Evolutionary conservation across 2,888 invertebrate species (phyloP).

Genomic region (Athalia rosae): DNA sequence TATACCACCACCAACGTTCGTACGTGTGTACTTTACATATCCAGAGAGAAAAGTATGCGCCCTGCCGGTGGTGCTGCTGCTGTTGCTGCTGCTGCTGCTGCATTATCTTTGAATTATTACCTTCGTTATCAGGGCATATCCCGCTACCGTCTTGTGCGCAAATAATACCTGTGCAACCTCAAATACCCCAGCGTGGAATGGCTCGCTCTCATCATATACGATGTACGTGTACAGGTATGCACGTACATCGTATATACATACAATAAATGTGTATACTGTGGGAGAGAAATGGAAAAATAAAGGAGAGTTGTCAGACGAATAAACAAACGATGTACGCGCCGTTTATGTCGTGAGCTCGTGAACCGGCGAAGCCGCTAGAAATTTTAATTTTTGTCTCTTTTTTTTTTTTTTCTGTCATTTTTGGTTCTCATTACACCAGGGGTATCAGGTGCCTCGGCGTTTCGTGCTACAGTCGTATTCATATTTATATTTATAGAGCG

Average conservation of each 20-base stretch:
- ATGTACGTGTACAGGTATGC: background rate
- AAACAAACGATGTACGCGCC: background rate
- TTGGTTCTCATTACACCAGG: background rate
- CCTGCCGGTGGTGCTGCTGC: no score
- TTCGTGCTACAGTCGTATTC: no score
- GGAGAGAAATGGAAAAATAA: conserved; percentile 17
- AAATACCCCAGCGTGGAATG: conserved; percentile 43
- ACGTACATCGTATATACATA: no score
- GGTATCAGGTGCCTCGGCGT: background rate
- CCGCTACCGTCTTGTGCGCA: conserved; percentile 65
- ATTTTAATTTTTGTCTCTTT: no score
- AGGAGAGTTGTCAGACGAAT: background rate
- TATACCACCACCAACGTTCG: background rate
- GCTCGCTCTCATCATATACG: background rate
- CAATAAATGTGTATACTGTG: conserved; percentile 4
- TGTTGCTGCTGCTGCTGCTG: conserved; percentile 17
- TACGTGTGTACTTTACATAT: no score
- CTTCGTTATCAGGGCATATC: conserved; percentile 60
- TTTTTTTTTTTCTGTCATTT: no score
- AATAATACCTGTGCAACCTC: conserved; percentile 50
- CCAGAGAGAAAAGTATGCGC: no score
- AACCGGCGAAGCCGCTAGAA: no score
- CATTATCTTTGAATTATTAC: conserved; percentile 66
- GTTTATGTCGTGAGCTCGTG: background rate
- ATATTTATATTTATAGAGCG: background rate